phyloP scores from a whole-genome alignment of 2,113 vertebrate species.

The Conger conger region DNA sequence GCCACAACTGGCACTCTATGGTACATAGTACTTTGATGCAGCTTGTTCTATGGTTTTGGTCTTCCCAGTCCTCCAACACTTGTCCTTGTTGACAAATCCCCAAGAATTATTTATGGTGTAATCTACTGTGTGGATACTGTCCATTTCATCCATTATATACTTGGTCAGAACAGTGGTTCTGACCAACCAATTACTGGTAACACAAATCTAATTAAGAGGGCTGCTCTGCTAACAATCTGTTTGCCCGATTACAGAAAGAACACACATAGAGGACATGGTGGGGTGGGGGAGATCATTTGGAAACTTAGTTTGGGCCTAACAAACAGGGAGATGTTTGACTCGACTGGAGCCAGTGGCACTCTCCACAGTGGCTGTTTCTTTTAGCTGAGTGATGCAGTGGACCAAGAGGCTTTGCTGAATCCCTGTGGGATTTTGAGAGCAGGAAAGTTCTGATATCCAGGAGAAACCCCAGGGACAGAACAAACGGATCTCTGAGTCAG shows the following conservation, averaged over 20 bases:
- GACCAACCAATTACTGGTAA: conserved; percentile 3
- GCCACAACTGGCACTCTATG: background rate
- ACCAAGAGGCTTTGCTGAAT: background rate
- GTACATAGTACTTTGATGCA: background rate
- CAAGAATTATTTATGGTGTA: background rate
- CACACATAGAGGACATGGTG: background rate
- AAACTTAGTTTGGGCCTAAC: background rate
- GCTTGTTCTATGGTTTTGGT: background rate
- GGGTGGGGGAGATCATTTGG: background rate
- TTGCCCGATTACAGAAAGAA: conserved; percentile 22
- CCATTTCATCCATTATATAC: background rate
- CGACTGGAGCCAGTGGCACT: background rate
- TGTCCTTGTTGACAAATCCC: background rate
- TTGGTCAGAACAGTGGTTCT: background rate
- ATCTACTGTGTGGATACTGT: background rate
- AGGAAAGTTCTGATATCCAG: background rate
- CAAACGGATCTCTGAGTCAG: background rate
- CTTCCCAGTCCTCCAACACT: background rate
- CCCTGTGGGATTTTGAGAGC: background rate
- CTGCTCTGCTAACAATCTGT: conserved; percentile 11
- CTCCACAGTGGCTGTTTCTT: background rate
- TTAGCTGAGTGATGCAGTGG: too few species aligned
- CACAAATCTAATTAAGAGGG: conserved; percentile 9
- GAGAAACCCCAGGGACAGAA: background rate
- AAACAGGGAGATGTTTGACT: background rate